Evolutionary conservation across 2,888 invertebrate species (phyloP), one percentile per base, ranked within the genome.

Genomic region (Diaperis boleti): DNA sequence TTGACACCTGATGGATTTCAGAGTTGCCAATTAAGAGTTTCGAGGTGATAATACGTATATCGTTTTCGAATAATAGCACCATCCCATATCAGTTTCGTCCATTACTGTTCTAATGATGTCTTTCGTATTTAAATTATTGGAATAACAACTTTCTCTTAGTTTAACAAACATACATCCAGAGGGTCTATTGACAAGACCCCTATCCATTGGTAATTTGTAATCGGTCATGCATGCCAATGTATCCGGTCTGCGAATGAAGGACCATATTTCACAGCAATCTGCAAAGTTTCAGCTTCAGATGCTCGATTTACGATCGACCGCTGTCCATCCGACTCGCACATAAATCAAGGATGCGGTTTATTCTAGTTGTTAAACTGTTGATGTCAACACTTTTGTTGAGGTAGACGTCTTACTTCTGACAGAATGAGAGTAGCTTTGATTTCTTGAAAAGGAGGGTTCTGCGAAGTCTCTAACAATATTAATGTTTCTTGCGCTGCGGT

Each of bases 201-300:
- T 67, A 69, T 73, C 69, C 72, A 72, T 70, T 69, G 70, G 73
- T 74, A 76, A 78, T 78, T 78, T 75, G 77, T 76, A 76, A 74
- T 75, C 71, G 63, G 50, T 70, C 72, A 72, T 74, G 74, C 74
- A 74, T 74, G 70, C 68, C 73, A 73, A 75, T 76, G 74, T 76
- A 75, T 76, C 74, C 71, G 65, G 72, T 64, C 76, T 77, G 78
- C 76, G 76, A 78, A 76, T 78, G 79, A 78, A 78, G 74, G 75
- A 72, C 77, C 78, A 79, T 79, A 79, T 78, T 78, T 79, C 78
- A 79, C 75, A 71, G 72, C 75, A 77, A 78, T 77, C 78, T 76
- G 76, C 72, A 72, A 75, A 74, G 76, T 75, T 78, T 79, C 79
- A 78, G 74, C 74, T 74, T 78, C 78, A 79, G 78, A 79, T 76